Percentiles rank a stretch among this genome's conserved stretches.
Conservation (phyloP, 2,888 invertebrate species). For the Sialis fuliginosa region DNA sequence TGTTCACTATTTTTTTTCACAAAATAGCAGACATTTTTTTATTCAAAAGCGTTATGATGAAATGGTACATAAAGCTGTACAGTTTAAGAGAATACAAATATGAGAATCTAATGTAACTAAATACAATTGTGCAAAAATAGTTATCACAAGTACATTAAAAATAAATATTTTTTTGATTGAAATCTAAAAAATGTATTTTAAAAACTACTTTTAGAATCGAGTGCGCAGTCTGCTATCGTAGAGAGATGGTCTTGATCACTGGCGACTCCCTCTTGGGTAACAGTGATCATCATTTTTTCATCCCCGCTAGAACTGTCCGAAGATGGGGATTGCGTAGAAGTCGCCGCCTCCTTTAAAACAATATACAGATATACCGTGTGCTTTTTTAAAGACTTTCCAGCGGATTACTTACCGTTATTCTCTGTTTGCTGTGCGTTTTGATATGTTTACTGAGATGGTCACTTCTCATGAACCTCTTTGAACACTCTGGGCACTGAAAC, state of each 20-base stretch:
- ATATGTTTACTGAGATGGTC: conserved; percentile 85
- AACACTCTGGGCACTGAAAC: conserved; percentile 76
- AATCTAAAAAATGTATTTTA: too few species aligned
- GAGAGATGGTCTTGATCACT: conserved; percentile 10
- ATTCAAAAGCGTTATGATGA: too few species aligned
- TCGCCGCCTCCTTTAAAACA: conserved; percentile 42
- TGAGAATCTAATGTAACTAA: too few species aligned
- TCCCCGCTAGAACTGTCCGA: conserved; percentile 54
- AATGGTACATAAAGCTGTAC: too few species aligned
- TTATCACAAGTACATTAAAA: too few species aligned
- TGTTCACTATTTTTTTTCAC: too few species aligned
- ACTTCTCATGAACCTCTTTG: conserved; percentile 81
- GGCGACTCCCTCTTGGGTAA: conserved; percentile 37
- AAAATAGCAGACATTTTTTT: too few species aligned
- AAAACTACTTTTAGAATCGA: not conserved
- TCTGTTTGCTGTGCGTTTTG: conserved; percentile 63
- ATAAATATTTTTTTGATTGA: too few species aligned
- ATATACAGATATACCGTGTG: conserved; percentile 3
- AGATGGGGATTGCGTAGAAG: conserved; percentile 53
- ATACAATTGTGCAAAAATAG: too few species aligned
- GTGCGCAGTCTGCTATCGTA: not conserved
- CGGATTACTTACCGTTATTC: conserved; percentile 29
- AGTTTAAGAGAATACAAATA: too few species aligned
- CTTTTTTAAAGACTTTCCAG: not conserved
- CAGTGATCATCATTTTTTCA: conserved; percentile 61